Evolutionary conservation across 1,140 invertebrate genomes (phyloP).

Genomic region (Dendroctonus ponderosae): DNA sequence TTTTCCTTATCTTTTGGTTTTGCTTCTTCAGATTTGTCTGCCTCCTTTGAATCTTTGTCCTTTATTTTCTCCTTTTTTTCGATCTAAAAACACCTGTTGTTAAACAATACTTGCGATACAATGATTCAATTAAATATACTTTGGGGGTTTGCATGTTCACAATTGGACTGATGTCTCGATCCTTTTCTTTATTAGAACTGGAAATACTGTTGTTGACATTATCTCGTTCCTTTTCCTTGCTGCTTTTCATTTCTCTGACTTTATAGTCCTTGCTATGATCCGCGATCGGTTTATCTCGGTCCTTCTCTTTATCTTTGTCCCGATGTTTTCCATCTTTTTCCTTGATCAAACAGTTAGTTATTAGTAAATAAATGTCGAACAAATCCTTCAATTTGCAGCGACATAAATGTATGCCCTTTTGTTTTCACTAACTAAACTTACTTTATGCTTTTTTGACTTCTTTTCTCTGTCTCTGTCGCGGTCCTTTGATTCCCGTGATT

Average conservation of each 20-base stretch:
- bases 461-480: conserved; percentile 40
- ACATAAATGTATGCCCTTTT: background rate
- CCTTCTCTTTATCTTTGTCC: conserved; percentile 44
- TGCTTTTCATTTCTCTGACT: conserved; percentile 42
- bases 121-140: conserved; percentile 1
- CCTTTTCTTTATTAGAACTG: conserved; percentile 17
- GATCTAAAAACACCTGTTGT: conserved; percentile 10
- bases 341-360: background rate
- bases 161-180: conserved; percentile 15
- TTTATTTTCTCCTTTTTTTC: conserved; percentile 40
- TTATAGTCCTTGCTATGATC: conserved; percentile 40
- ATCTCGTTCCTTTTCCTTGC: conserved; percentile 37
- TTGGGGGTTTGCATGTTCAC: conserved; percentile 10
- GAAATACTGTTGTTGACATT: conserved; percentile 6
- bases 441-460: conserved; percentile 51
- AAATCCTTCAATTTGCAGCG: no score
- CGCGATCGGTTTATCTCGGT: conserved; percentile 16
- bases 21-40: conserved; percentile 34
- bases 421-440: conserved; percentile 18
- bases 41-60: conserved; percentile 37
- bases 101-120: background rate
- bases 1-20: conserved; percentile 37
- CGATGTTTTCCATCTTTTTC: conserved; percentile 46
- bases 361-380: no score
- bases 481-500: conserved; percentile 52